Evolutionary conservation across 2,888 invertebrate genomes (phyloP), one percentile per base, ranked within the genome.

Genomic region (Drosophila leonis): DNA sequence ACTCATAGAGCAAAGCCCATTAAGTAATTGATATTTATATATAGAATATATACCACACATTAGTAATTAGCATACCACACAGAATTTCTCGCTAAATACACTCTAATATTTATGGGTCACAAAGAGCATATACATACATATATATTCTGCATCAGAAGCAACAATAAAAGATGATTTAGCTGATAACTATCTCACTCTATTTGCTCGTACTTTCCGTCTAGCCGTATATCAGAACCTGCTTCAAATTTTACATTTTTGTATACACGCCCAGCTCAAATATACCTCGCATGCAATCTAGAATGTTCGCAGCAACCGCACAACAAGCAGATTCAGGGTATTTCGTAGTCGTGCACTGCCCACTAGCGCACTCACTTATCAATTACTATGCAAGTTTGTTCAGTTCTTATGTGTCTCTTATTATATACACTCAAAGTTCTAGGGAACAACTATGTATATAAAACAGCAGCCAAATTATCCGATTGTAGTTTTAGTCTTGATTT

Each of bases 401-500:
- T 29, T 29, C 10, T 48, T n/a, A n/a, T 29, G 5, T 1, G n/a
- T n/a, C 27, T 51, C 13, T 27, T 24, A 7, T 13, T 15, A 27
- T 4, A 15, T 39, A 8, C n/a, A 35, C 33, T 9, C 4, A 13
- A 39, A 46, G 27, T 29, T 27, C 5, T 12, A 48, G n/a, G 18
- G 15, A 51, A 49, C 49, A 31, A 44, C 54, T 51, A 6, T 15
- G 8, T 37, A 46, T 35, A 41, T 37, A 48, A 41, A 48, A 51
- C 44, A 73, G 41, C 60, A 70, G 48, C n/a, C 51, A 72, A 66
- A 65, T 67, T 46, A 65, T 69, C 65, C 63, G 72, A 68, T 79
- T 74, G 65, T 76, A 48, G 48, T 31, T 49, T 65, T 72, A 72
- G 72, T 80, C 78, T 81, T 67, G 54, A 54, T 56, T 42, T 41